phyloP scores from a whole-genome alignment of 2,797 vertebrate genomes.

The Macropodus opercularis region DNA sequence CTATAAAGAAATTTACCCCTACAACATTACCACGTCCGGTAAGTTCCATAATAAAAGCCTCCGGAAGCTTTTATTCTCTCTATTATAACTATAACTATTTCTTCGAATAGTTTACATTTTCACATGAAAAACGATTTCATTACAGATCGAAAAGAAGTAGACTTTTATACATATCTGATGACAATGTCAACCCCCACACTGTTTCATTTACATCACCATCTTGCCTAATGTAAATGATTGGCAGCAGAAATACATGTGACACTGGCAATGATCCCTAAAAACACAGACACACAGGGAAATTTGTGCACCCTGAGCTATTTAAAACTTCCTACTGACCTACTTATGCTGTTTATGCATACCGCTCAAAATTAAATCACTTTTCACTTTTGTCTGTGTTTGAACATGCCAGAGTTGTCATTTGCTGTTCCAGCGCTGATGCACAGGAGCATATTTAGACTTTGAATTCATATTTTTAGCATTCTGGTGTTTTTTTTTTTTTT shows the following conservation, averaged over 20 bases:
- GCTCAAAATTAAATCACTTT: conserved; percentile 10
- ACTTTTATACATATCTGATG: too few relatives aligned
- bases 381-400: conserved; percentile 6
- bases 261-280: background rate
- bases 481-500: conserved; percentile 20
- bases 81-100: too few relatives aligned
- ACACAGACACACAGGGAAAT: background rate
- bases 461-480: conserved; percentile 42
- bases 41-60: conserved; percentile 34
- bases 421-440: background rate
- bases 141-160: too few relatives aligned
- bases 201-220: background rate
- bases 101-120: too few relatives aligned
- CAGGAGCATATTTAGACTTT: conserved; percentile 14
- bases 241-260: background rate
- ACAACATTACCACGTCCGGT: conserved; percentile 28
- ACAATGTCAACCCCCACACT: background rate
- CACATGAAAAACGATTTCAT: too few relatives aligned
- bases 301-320: conserved; percentile 18
- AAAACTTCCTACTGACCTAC: conserved; percentile 27
- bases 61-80: too few relatives aligned
- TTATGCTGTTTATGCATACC: conserved; percentile 22
- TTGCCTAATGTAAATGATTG: background rate
- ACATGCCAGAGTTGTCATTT: conserved; percentile 1
- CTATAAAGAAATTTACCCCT: background rate